A percentile compares a stretch with the other conserved stretches of the same genome.
Evolutionary conservation across 2,888 invertebrate species (phyloP).

Genomic region (Caenorhabditis panamensis): DNA sequence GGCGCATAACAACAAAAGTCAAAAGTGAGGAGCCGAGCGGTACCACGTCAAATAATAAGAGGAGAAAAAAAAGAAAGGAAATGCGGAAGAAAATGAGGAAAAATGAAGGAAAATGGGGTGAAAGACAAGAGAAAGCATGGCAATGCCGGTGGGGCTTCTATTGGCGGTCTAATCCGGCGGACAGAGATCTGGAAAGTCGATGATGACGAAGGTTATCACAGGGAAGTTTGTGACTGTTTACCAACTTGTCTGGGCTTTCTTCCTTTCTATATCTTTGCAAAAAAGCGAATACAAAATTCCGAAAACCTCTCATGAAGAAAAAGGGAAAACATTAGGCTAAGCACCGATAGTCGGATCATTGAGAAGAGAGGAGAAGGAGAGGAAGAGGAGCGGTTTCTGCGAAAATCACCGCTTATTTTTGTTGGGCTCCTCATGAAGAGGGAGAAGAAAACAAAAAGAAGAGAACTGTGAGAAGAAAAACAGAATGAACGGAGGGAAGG

Average conservation of each 20-base stretch:
- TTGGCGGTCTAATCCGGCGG: background rate
- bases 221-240: no score
- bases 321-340: slow-evolving; percentile 19
- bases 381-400: background rate
- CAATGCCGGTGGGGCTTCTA: background rate
- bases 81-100: background rate
- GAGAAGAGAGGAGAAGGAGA: slow-evolving; percentile 4
- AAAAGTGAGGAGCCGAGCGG: slow-evolving; percentile 9
- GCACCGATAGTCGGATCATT: slow-evolving; percentile 16
- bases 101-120: no score
- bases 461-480: no score
- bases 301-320: no score
- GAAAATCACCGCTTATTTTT: no score
- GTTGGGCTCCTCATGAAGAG: background rate
- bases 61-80: background rate
- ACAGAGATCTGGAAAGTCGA: background rate
- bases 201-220: no score
- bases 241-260: no score
- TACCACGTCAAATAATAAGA: slow-evolving; percentile 6
- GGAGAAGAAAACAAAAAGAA: background rate
- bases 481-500: no score
- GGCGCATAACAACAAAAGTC: slow-evolving; percentile 12
- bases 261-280: no score
- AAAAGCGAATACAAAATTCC: no score
- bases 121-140: slow-evolving; percentile 20